Base-by-base conservation (phyloP, 1,140 invertebrate genomes). In the Danaus plexippus region DNA sequence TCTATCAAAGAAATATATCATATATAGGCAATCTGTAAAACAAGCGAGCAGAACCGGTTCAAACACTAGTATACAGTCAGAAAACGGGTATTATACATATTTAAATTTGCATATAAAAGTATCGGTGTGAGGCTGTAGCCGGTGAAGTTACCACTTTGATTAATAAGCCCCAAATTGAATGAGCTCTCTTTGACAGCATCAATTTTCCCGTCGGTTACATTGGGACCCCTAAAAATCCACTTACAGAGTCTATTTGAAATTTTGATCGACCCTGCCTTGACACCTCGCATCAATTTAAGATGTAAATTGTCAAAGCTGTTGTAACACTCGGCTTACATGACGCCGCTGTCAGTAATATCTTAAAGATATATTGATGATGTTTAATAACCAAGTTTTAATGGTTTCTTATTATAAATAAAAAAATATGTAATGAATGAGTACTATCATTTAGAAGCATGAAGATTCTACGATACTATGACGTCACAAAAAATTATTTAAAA, bases 251-350 rank as follows among this genome's bases (percentile, higher is more conserved):
- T 75, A 83, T 84, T 86, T 84, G 78, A 83, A 84, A 82, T 86
- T 86, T 86, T 83, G 74, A 86, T 86, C 78, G 75, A 83, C 80
- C 75, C 78, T 67, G 51, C 76, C 78, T 80, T 81, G 83, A 84
- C 83, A 86, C 77, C 75, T 76, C 80, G 56, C 73, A 80, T 85
- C 82, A 78, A 84, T 85, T 85, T 84, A 69, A 71, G 71, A 85
- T 85, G 80, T 80, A 85, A 85, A 84, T 85, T 85, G 82, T 82
- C 83, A 82, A 84, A 84, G 77, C 56, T 66, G 61, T 57, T 40
- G n/a, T 55, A 46, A 53, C 43, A 43, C 43, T 12, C 0, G 69
- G 67, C 42, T 80, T 71, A 80, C 70, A 83, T 80, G 75, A 4
- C n/a, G 60, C n/a, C 2, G 22, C 7, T 32, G 7, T 7, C 22